Conservation (phyloP, 2,797 vertebrate genomes). For the Scomberomorus guttatus region DNA sequence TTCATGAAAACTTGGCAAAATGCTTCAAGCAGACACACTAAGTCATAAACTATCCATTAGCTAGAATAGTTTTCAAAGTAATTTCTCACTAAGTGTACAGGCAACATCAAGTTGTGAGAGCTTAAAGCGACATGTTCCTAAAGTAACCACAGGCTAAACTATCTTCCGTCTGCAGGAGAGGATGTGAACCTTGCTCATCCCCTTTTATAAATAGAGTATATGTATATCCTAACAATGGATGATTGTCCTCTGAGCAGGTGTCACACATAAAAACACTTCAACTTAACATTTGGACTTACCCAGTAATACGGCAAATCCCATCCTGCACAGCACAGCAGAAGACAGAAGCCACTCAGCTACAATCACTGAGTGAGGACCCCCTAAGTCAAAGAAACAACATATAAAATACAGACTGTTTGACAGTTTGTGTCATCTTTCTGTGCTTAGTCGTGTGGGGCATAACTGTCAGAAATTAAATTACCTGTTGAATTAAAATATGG, state of each 20-base stretch:
- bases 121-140: too few relatives aligned
- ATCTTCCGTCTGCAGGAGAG: not conserved
- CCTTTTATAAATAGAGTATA: not conserved
- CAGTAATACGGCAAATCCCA: constrained; percentile 92
- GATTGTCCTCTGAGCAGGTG: not conserved
- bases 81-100: constrained; percentile 10
- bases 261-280: constrained; percentile 9
- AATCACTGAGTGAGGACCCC: constrained; percentile 93
- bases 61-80: not conserved
- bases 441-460: not conserved
- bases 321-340: constrained; percentile 87
- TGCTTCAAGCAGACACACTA: not conserved
- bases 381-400: constrained; percentile 75
- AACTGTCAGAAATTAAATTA: not conserved
- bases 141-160: not conserved
- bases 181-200: not conserved
- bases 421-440: not conserved
- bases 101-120: not conserved
- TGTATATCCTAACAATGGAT: constrained; percentile 9
- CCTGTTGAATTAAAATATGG: constrained; percentile 11
- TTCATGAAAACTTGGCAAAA: too few relatives aligned
- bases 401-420: constrained; percentile 2
- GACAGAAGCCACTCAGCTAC: constrained; percentile 92
- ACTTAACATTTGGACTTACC: constrained; percentile 83
- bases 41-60: not conserved